phyloP scores from a whole-genome alignment of 2,113 vertebrate genomes.

The Polypterus senegalus region DNA sequence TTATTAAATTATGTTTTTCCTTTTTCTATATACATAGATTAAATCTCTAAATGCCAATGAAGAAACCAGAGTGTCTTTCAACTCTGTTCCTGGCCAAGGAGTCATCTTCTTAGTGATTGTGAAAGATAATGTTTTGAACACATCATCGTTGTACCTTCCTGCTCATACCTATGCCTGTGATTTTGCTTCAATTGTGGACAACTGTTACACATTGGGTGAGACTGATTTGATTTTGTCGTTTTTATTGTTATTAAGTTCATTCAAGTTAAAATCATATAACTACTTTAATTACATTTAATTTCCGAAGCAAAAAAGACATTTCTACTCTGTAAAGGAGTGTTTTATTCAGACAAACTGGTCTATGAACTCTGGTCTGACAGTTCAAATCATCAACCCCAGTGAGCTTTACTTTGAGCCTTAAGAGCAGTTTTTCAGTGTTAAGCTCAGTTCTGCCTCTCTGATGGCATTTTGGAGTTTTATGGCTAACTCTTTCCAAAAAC shows the following conservation, averaged over 20 bases:
- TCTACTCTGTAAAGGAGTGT: neutral
- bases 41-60: conserved; percentile 55
- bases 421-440: no score
- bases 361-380: no score
- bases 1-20: neutral
- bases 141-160: conserved; percentile 73
- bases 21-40: conserved; percentile 44
- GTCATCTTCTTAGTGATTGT: conserved; percentile 83
- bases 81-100: conserved; percentile 73
- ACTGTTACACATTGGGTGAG: conserved; percentile 69
- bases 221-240: no score
- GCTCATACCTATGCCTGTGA: conserved; percentile 82
- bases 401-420: no score
- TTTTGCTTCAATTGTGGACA: conserved; percentile 50
- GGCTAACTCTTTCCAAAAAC: no score
- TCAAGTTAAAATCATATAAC: neutral
- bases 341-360: neutral
- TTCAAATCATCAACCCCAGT: no score
- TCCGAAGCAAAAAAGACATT: neutral
- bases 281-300: neutral
- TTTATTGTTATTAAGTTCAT: no score
- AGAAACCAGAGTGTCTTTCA: conserved; percentile 54
- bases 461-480: no score
- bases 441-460: no score
- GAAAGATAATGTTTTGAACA: conserved; percentile 69